Percentiles rank a stretch among this genome's conserved stretches.
phyloP scores from a whole-genome alignment of 2,888 invertebrate species.

The Tiliacea citrago region DNA sequence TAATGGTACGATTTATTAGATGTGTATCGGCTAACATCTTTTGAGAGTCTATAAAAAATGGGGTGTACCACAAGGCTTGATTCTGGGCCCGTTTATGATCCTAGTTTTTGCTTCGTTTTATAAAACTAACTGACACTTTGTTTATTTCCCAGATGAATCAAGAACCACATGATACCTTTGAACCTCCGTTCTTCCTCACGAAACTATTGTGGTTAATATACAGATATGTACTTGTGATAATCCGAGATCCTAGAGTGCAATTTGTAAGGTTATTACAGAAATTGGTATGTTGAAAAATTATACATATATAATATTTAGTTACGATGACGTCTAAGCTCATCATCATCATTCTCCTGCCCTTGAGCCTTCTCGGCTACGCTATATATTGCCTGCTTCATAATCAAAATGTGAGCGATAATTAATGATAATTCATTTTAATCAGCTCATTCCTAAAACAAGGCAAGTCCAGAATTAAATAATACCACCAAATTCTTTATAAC shows the following conservation, averaged over 20 bases:
- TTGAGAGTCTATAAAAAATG: neutral
- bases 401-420: neutral
- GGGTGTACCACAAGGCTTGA: neutral
- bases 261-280: slow-evolving; percentile 95
- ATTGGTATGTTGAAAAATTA: slow-evolving; percentile 91
- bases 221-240: slow-evolving; percentile 93
- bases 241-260: slow-evolving; percentile 96
- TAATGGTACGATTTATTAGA: neutral
- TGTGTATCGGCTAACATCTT: neutral
- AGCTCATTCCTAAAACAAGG: neutral
- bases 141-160: slow-evolving; percentile 55
- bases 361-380: too few species aligned
- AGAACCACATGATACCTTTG: slow-evolving; percentile 77
- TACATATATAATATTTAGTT: neutral
- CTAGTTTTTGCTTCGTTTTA: neutral
- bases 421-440: neutral
- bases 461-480: neutral
- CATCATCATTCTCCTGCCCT: neutral
- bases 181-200: slow-evolving; percentile 92
- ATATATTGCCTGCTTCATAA: neutral
- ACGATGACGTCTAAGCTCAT: neutral
- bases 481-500: neutral
- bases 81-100: slow-evolving; percentile 1
- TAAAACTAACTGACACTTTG: neutral
- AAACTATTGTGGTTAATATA: slow-evolving; percentile 95